Conservation (phyloP, 1,140 invertebrate genomes). For the Zaprionus camerounensis region DNA sequence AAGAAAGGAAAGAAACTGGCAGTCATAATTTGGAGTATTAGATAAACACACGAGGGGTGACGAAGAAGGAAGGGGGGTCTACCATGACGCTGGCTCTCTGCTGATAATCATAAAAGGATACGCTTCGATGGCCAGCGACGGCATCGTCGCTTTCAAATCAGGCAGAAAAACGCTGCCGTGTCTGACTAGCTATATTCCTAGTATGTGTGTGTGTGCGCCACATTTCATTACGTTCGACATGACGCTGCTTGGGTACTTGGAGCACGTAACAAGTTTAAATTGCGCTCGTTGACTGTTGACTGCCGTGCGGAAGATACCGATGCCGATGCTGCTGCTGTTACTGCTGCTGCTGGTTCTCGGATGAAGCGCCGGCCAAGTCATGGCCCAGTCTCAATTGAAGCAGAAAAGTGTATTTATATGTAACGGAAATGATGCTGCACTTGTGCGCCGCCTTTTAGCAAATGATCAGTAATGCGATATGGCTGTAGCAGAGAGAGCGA, state of each 20-base stretch:
- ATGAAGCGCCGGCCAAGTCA: constrained; percentile 60
- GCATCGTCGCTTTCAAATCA: constrained; percentile 67
- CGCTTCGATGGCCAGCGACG: constrained; percentile 66
- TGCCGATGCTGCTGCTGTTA: constrained; percentile 33
- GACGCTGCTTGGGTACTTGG: constrained; percentile 60
- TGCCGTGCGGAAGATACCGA: constrained; percentile 75
- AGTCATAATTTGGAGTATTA: constrained; percentile 59
- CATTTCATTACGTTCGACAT: constrained; percentile 78
- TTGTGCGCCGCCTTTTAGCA: constrained; percentile 62
- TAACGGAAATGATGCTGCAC: constrained; percentile 82
- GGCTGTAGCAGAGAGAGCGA: not conserved
- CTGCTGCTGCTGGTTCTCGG: constrained; percentile 11
- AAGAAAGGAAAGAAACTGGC: constrained; percentile 12
- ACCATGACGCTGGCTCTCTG: constrained; percentile 55
- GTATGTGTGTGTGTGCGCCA: constrained; percentile 43
- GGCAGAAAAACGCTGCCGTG: constrained; percentile 79
- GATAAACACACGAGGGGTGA: constrained; percentile 49
- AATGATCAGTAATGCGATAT: constrained; percentile 55
- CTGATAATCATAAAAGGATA: constrained; percentile 74
- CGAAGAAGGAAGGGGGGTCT: not conserved
- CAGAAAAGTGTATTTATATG: constrained; percentile 82
- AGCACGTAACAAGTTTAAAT: constrained; percentile 83
- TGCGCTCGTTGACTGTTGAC: constrained; percentile 82
- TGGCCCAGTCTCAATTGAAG: constrained; percentile 74
- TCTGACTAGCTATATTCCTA: constrained; percentile 64